Evolutionary conservation across 2,888 invertebrate species (phyloP), one percentile per base, ranked within the genome.

Genomic region (Oasisia sp.): DNA sequence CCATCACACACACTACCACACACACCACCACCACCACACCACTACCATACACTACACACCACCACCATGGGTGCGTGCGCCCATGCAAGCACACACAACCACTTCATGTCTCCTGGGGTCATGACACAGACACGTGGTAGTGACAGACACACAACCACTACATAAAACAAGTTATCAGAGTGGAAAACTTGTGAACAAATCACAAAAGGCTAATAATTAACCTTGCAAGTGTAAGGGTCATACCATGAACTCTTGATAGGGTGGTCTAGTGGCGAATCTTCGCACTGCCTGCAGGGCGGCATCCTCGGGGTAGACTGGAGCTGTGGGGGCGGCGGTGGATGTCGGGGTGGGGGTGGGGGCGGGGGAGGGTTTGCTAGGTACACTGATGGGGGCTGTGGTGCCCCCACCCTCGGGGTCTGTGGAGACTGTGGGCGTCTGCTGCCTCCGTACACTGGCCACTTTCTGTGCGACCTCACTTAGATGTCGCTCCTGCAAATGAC

Each of bases 261-360:
- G 96, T 32, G 95, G 95, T 93, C 95, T 95, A 32, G 98, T 97
- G 12, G 99, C 98, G 96, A 99, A 99, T 94, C 99, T 97, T 96
- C 99, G 98, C 93, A 99, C 99, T 0, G 99, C 99, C 94, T 99
- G 99, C 94, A 99, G 97, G 4, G 99, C 99, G 19, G 99, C 99
- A 96, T 99, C 99, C 8, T 98, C 98, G 91, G 98, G 98, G 96
- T 99, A 99, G 19, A 98, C 98, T n/a, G 98, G 98, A 96, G 97
- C 91, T 19, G 90, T 92, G 89, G 92, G 91, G 19, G 91, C 91
- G 32, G 96, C 97, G 97, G 91, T 32, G 32, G 90, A 12, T 9
- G 92, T 14, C 32, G 91, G 32, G 32, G 90, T n/a, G 74, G 92
- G 58, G 96, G 96, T 93, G 96, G 91, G 32, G 32, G 90, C n/a